Evolutionary conservation across 2,113 vertebrate species (phyloP).

Genomic region (Neodontobutis hainanensis): DNA sequence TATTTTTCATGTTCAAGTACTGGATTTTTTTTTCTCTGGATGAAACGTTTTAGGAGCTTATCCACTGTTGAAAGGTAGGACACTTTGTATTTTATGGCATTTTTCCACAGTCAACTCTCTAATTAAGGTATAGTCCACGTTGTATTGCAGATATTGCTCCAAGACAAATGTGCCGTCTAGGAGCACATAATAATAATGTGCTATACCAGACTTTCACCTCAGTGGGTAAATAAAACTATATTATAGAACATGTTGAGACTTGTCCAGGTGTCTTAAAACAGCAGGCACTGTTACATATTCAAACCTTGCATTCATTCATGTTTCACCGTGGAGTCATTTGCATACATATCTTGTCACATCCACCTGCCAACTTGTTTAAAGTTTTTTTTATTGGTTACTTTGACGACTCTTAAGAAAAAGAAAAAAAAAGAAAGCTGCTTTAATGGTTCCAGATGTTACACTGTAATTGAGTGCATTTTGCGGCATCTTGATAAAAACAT

Average conservation of each 20-base stretch:
- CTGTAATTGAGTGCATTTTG: slow-evolving; percentile 32
- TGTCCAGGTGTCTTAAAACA: slow-evolving; percentile 59
- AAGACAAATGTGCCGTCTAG: neutral
- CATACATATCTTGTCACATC: slow-evolving; percentile 13
- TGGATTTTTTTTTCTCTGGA: slow-evolving; percentile 1
- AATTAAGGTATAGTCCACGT: neutral
- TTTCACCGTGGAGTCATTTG: slow-evolving; percentile 36
- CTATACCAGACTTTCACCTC: neutral
- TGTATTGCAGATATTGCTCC: neutral
- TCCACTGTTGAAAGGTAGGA: neutral
- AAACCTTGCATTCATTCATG: slow-evolving; percentile 46
- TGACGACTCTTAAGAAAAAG: slow-evolving; percentile 18
- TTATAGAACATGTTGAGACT: neutral
- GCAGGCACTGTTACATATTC: slow-evolving; percentile 56
- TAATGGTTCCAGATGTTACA: slow-evolving; percentile 59
- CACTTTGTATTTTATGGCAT: neutral
- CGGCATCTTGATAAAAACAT: slow-evolving; percentile 35
- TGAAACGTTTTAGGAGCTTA: slow-evolving; percentile 7
- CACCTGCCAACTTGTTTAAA: slow-evolving; percentile 38
- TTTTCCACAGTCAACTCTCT: neutral
- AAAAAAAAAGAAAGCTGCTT: slow-evolving; percentile 10
- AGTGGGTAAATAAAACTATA: slow-evolving; percentile 6
- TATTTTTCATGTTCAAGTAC: slow-evolving; percentile 12
- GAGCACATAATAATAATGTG: too few relatives aligned
- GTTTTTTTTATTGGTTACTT: slow-evolving; percentile 30